phyloP scores from a whole-genome alignment of 2,888 invertebrate species.

The Drosophila mimica region DNA sequence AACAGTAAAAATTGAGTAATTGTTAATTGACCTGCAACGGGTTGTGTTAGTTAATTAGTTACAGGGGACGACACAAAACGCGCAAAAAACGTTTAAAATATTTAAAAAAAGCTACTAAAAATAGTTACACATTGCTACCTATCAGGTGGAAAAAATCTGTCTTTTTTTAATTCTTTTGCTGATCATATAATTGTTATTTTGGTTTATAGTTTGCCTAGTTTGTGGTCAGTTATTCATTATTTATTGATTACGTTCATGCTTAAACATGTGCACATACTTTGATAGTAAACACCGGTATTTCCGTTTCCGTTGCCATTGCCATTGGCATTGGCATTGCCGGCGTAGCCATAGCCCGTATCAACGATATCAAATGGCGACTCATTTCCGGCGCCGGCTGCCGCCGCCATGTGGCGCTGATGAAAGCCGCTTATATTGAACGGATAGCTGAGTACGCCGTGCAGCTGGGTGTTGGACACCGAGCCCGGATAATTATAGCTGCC shows the following conservation, averaged over 20 bases:
- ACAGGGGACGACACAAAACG: conserved; percentile 76
- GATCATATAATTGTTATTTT: conserved; percentile 26
- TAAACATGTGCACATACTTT: conserved; percentile 84
- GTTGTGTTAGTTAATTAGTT: conserved; percentile 68
- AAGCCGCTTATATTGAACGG: conserved; percentile 85
- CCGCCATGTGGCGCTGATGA: conserved; percentile 83
- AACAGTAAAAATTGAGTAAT: conserved; percentile 39
- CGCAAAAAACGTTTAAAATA: conserved; percentile 54
- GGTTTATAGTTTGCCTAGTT: conserved; percentile 40
- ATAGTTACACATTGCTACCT: conserved; percentile 51
- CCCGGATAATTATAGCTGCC: conserved; percentile 83
- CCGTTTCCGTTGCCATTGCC: conserved; percentile 76
- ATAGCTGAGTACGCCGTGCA: conserved; percentile 83
- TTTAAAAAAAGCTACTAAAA: conserved; percentile 24
- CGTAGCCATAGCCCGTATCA: conserved; percentile 80
- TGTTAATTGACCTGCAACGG: conserved; percentile 64
- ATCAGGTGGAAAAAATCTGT: conserved; percentile 30
- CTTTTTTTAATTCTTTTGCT: conserved; percentile 38
- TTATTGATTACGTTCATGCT: conserved; percentile 76
- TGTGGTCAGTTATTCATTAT: conserved; percentile 49
- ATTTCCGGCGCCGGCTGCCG: conserved; percentile 75
- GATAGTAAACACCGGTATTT: conserved; percentile 83
- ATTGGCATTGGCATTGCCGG: conserved; percentile 73
- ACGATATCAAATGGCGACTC: conserved; percentile 82
- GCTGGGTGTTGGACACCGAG: conserved; percentile 67